A percentile compares a stretch with the other conserved stretches of the same genome.
Conservation (phyloP, 2,888 invertebrate genomes). For the Lycia hirtaria region DNA sequence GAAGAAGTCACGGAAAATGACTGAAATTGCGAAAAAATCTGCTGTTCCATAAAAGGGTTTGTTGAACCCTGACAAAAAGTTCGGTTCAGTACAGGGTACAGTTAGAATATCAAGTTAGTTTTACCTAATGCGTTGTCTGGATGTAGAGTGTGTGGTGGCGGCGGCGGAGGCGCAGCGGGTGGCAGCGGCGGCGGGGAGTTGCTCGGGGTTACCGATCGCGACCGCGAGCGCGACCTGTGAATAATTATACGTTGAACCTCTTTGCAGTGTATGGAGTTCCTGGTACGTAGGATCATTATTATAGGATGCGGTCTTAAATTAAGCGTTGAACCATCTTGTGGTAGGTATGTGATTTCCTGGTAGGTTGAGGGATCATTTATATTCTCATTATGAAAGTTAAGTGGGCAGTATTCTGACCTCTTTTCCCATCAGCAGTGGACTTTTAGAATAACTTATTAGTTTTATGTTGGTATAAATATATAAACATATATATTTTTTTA, state of each 20-base stretch:
- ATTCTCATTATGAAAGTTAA: too few species aligned
- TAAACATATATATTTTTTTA: too few species aligned
- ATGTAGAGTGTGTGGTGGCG: slow-evolving; percentile 78
- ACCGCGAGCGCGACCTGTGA: slow-evolving; percentile 68
- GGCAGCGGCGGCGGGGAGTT: slow-evolving; percentile 67
- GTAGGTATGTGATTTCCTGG: too few species aligned
- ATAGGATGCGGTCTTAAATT: neutral
- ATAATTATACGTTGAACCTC: slow-evolving; percentile 37
- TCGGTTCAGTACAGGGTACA: slow-evolving; percentile 9
- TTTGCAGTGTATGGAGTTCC: slow-evolving; percentile 26
- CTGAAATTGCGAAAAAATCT: too few species aligned
- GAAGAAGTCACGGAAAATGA: too few species aligned
- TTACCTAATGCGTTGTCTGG: slow-evolving; percentile 82
- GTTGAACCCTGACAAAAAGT: too few species aligned
- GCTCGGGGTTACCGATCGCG: slow-evolving; percentile 79
- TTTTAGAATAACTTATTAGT: too few species aligned
- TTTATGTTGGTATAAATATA: too few species aligned
- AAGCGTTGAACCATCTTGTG: neutral
- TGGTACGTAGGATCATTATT: slow-evolving; percentile 29
- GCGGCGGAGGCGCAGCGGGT: slow-evolving; percentile 66
- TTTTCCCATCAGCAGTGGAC: too few species aligned
- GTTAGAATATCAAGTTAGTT: slow-evolving; percentile 13
- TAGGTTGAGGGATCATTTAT: too few species aligned
- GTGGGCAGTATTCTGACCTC: too few species aligned
- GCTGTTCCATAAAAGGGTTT: too few species aligned